Base-by-base conservation (phyloP, 2,888 invertebrate genomes). In the Plemyria rubiginata region DNA sequence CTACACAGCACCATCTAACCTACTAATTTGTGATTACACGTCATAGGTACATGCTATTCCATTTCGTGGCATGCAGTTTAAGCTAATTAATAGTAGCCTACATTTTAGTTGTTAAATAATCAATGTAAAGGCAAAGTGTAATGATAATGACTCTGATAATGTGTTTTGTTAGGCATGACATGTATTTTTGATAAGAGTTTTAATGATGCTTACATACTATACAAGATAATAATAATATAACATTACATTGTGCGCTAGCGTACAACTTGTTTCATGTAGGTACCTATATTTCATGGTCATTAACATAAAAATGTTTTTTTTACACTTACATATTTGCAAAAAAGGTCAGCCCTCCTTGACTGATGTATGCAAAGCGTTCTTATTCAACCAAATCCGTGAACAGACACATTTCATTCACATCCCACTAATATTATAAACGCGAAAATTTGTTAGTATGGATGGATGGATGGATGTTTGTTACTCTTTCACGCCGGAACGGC, bases 81-180 rank as follows among this genome's bases (percentile, higher is more conserved):
- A 32, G 48, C 45, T 54, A 46, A 59, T 50, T 54, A 46, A 59
- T 50, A 54, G 41, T 48, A 48, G 16, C 49, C 32, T 41, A 51
- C 51, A 62, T 58, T 63, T 53, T 16, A 29, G 16, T 32, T 48
- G 29, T 55, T 49, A 49, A 61, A 59, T 76, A 75, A 78, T 77
- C 70, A 68, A 62, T 51, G 53, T 59, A 56, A 46, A 48, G 54
- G 54, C 54, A 46, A 62, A 59, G 57, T 52, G 49, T 53, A 62
- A 61, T 62, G 65, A 66, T 74, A 76, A 72, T 71, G 58, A 65
- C 57, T 54, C 28, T 65, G 67, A 70, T 77, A 77, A 74, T 73
- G 71, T 63, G 63, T 75, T 71, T 64, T 71, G 73, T 68, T 71
- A 75, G 68, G 64, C 64, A 57, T 55, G 50, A 68, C 71, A 70